Conservation (phyloP, 2,888 invertebrate species). For the Emmelina monodactyla region DNA sequence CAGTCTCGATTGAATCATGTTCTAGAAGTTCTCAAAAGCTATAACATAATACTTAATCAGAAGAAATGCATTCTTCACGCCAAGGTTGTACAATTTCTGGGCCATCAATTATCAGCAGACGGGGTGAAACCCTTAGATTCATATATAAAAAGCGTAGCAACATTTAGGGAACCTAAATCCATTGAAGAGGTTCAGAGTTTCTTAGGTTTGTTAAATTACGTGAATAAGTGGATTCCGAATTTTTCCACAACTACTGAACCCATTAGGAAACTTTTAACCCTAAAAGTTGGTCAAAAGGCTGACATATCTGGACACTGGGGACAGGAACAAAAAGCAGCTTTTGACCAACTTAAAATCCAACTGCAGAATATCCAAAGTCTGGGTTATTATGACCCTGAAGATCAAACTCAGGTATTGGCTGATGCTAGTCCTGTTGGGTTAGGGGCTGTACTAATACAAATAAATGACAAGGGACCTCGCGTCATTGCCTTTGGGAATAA, state of each 20-base stretch:
- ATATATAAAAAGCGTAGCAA: neutral
- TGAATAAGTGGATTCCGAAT: neutral
- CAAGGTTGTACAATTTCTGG: neutral
- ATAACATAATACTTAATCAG: neutral
- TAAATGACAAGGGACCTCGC: neutral
- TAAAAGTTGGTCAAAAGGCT: too few species aligned
- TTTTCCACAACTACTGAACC: neutral
- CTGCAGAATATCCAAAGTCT: neutral
- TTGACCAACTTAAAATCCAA: too few species aligned
- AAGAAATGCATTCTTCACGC: neutral
- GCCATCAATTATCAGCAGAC: neutral
- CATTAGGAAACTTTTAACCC: too few species aligned
- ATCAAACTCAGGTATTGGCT: neutral
- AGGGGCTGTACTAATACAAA: neutral
- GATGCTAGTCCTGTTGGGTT: neutral
- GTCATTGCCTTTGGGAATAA: neutral
- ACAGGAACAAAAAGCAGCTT: too few species aligned
- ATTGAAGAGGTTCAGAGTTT: neutral
- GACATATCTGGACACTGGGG: too few species aligned
- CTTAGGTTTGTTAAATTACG: too few species aligned
- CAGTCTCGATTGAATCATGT: neutral
- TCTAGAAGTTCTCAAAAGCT: neutral
- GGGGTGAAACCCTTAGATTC: neutral
- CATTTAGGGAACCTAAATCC: neutral
- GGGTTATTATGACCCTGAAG: neutral